Percentiles rank a stretch among this genome's conserved stretches.
Evolutionary conservation across 2,797 vertebrate genomes (phyloP).

Genomic region (Neoniphon sammara): DNA sequence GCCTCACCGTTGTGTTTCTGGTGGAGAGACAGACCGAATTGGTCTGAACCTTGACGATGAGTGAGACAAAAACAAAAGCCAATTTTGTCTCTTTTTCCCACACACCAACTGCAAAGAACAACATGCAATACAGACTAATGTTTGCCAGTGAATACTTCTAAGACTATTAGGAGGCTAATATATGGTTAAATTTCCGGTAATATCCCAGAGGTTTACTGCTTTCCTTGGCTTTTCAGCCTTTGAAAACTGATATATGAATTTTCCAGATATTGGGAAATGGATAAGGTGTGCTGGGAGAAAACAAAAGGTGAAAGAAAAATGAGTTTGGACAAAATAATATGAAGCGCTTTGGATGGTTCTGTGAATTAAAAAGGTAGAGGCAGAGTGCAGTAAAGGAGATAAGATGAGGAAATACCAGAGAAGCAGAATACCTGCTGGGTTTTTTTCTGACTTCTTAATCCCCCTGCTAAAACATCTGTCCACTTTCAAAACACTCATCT

Average conservation of each 20-base stretch:
- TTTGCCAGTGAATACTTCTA: too few species aligned
- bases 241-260: too few species aligned
- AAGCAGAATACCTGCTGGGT: slow-evolving; percentile 25
- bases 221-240: too few species aligned
- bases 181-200: too few species aligned
- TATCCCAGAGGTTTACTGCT: too few species aligned
- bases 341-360: too few species aligned
- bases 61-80: slow-evolving; percentile 34
- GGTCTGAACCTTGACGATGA: slow-evolving; percentile 45
- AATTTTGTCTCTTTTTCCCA: slow-evolving; percentile 2
- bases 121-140: neutral
- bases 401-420: neutral
- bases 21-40: slow-evolving; percentile 15
- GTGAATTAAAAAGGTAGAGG: neutral
- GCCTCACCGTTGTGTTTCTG: slow-evolving; percentile 47
- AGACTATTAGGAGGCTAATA: too few species aligned
- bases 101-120: slow-evolving; percentile 6
- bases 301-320: too few species aligned
- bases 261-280: too few species aligned
- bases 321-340: too few species aligned
- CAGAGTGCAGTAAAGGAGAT: neutral
- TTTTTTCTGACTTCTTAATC: slow-evolving; percentile 5
- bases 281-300: too few species aligned
- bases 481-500: slow-evolving; percentile 6
- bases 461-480: slow-evolving; percentile 36